Percentiles rank a stretch among this genome's conserved stretches.
Conservation (phyloP, 1,140 invertebrate genomes). For the Pseudachorutes palmiensis region DNA sequence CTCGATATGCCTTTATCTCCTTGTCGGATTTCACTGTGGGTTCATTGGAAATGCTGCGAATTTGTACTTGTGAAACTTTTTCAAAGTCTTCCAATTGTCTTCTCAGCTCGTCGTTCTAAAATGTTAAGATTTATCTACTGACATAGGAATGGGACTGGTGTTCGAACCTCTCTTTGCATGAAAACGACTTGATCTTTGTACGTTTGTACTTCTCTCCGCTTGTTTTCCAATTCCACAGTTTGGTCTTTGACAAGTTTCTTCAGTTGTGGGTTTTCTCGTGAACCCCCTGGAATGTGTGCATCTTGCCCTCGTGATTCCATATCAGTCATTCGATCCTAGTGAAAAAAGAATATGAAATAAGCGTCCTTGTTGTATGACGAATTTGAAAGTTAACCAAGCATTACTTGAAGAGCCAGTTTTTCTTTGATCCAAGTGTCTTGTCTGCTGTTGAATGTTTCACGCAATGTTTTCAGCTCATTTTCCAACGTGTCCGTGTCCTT, state of each 20-base stretch:
- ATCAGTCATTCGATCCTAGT: constrained; percentile 57
- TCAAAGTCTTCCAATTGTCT: constrained; percentile 77
- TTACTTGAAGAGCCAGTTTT: constrained; percentile 55
- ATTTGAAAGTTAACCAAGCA: background rate
- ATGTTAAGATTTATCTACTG: too few species aligned
- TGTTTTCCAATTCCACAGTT: constrained; percentile 60
- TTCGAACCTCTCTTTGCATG: constrained; percentile 54
- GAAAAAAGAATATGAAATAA: background rate
- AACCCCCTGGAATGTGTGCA: constrained; percentile 37
- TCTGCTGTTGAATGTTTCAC: constrained; percentile 58
- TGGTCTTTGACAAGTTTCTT: constrained; percentile 63
- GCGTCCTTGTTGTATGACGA: background rate
- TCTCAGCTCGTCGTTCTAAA: constrained; percentile 67
- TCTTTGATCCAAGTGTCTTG: constrained; percentile 66
- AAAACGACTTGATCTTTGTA: constrained; percentile 61
- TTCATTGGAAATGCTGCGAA: constrained; percentile 42
- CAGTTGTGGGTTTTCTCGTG: constrained; percentile 45
- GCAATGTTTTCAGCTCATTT: constrained; percentile 57
- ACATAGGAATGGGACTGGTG: constrained; percentile 20
- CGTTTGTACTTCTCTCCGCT: constrained; percentile 63
- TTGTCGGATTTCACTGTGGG: constrained; percentile 50
- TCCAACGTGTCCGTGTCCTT: constrained; percentile 53
- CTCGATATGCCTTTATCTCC: constrained; percentile 62
- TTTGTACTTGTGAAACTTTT: constrained; percentile 69
- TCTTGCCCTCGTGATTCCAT: constrained; percentile 53